Conservation (phyloP, 2,888 invertebrate species). For the Torymus auratus region DNA sequence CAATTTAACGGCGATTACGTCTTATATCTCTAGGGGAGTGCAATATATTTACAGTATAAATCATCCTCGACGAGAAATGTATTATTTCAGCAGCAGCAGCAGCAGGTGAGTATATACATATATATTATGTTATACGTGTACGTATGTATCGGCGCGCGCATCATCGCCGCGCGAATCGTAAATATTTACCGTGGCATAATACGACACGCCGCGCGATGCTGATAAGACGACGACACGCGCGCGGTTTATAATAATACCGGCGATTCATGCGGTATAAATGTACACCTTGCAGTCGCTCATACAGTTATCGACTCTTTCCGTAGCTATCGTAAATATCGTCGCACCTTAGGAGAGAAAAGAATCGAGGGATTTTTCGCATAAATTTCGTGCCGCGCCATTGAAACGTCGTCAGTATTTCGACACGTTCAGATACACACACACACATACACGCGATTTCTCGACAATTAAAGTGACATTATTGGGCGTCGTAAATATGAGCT, state of each 20-base stretch:
- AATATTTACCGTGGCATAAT: slow-evolving; percentile 41
- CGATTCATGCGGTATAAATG: not conserved
- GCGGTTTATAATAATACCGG: slow-evolving; percentile 42
- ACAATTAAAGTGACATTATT: slow-evolving; percentile 42
- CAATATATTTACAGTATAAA: slow-evolving; percentile 20
- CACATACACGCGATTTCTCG: no score
- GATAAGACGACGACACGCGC: slow-evolving; percentile 12
- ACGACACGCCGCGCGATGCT: slow-evolving; percentile 23
- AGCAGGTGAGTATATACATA: not conserved
- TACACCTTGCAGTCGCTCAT: no score
- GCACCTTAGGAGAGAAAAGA: slow-evolving; percentile 20
- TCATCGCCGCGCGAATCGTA: slow-evolving; percentile 9
- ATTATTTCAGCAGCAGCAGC: not conserved
- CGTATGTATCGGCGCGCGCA: not conserved
- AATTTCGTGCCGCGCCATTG: slow-evolving; percentile 40
- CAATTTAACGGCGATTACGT: slow-evolving; percentile 11
- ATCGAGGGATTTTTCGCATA: slow-evolving; percentile 35
- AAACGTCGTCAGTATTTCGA: slow-evolving; percentile 39
- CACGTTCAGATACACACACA: not conserved
- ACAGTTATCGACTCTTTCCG: slow-evolving; percentile 3
- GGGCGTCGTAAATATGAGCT: slow-evolving; percentile 24
- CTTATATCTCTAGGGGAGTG: no score
- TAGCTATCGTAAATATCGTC: slow-evolving; percentile 48
- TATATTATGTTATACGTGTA: no score
- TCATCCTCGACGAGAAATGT: not conserved